Base-by-base conservation (phyloP, 2,888 invertebrate genomes). In the Pachliopta kotzebuea region DNA sequence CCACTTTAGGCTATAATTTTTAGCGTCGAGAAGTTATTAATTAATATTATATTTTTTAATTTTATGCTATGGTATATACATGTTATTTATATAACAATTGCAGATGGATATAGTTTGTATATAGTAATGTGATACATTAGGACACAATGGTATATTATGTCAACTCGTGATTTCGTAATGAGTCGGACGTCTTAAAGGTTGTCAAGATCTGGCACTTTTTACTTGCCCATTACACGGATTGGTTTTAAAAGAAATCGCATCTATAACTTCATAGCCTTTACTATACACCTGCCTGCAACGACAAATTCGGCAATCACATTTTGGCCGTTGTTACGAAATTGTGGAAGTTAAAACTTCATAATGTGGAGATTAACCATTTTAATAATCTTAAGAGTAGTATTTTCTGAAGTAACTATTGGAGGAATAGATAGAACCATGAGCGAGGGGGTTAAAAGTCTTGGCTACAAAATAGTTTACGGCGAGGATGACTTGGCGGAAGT, bases 401-500 rank as follows among this genome's bases (percentile, higher is more conserved):
- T 69, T 6, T 70, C 76, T 26, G 80, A 82, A 62, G 67, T 73
- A 8, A 76, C 75, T 0, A 73, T 70, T 9, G 78, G 80, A 2
- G 80, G 79, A 0, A 77, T 86, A 37, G 76, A 81, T 0, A 78
- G 82, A 58, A 72, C 75, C 3, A 45, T 83, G 2, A 83, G 77
- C 58, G 78, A 83, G 6, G 85, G 83, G 4, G 83, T 84, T 0
- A 74, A 68, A 6, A 88, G 86, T 67, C 23, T 75, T 21, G 85
- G 85, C 0, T 84, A 77, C 31, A 83, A 77, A 63, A 68, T 88
- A 0, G 67, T 89, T 1, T 89, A 87, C 60, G 88, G 86, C 1
- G 86, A 88, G 65, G 84, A 88, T 72, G 85, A 88, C 52, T 60
- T 88, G 65, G 74, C 76, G 2, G 61, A 85, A 0, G 70, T 87